These are phyloP conservation scores for Marcusenius ussheri DNA, from an alignment of 2,113 vertebrate species.

Conservation along the genomic window DNA sequence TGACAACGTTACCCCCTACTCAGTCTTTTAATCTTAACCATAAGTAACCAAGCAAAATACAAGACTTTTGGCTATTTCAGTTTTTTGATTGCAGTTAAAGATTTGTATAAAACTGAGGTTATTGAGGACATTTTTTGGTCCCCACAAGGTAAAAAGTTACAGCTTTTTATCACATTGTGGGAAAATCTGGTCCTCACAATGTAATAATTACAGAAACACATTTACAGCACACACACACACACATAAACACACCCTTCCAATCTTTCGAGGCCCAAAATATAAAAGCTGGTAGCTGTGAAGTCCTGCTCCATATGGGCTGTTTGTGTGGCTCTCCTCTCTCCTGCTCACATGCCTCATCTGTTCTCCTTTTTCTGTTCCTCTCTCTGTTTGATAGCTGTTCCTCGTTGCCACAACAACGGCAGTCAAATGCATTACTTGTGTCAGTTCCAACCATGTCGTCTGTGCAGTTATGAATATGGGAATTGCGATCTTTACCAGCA, in stretches of 20 bases:
- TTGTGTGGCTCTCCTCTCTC: neutral
- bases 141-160: neutral
- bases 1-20: neutral
- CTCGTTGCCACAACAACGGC: conserved; percentile 42
- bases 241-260: neutral
- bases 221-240: neutral
- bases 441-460: neutral
- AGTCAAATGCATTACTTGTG: conserved; percentile 8
- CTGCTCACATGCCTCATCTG: conserved; percentile 28
- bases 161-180: neutral
- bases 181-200: neutral
- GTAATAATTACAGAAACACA: neutral
- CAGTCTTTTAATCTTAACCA: neutral
- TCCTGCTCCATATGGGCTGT: conserved; percentile 20
- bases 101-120: neutral
- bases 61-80: neutral
- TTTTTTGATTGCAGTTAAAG: neutral
- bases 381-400: conserved; percentile 3
- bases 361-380: conserved; percentile 32
- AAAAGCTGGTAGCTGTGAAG: conserved; percentile 14
- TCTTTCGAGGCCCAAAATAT: neutral
- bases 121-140: neutral
- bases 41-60: neutral
- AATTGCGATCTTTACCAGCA: no score
- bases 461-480: neutral